Conservation (phyloP, 2,113 vertebrate species). For the Ailuropoda melanoleuca region DNA sequence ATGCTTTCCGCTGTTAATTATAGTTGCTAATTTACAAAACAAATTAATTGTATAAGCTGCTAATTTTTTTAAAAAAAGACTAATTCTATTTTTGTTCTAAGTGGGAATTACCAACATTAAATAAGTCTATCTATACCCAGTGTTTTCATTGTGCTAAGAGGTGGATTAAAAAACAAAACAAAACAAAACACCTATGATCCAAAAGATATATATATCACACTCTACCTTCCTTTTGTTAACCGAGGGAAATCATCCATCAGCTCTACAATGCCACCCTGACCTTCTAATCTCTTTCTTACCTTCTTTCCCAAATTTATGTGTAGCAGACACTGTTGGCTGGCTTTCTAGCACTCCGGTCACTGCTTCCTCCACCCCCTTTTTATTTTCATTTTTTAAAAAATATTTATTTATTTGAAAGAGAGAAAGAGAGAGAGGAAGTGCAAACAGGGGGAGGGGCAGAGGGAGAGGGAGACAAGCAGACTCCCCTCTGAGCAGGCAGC, state of each 20-base stretch:
- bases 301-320: background rate
- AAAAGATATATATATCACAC: background rate
- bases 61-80: background rate
- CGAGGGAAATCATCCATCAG: background rate
- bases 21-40: slow-evolving; percentile 57
- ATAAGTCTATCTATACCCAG: background rate
- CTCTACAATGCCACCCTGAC: background rate
- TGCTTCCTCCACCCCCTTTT: background rate
- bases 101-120: slow-evolving; percentile 57
- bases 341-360: no score
- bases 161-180: background rate
- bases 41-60: background rate
- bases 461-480: background rate
- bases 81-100: slow-evolving; percentile 51
- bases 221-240: background rate
- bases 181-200: background rate
- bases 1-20: slow-evolving; percentile 36
- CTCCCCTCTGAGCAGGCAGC: background rate
- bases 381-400: background rate
- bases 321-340: background rate
- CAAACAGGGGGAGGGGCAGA: background rate
- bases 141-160: slow-evolving; percentile 20
- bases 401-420: background rate
- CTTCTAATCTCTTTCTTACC: background rate
- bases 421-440: background rate